Conservation (phyloP, 2,797 vertebrate genomes). For the Spinus olivaceus region DNA sequence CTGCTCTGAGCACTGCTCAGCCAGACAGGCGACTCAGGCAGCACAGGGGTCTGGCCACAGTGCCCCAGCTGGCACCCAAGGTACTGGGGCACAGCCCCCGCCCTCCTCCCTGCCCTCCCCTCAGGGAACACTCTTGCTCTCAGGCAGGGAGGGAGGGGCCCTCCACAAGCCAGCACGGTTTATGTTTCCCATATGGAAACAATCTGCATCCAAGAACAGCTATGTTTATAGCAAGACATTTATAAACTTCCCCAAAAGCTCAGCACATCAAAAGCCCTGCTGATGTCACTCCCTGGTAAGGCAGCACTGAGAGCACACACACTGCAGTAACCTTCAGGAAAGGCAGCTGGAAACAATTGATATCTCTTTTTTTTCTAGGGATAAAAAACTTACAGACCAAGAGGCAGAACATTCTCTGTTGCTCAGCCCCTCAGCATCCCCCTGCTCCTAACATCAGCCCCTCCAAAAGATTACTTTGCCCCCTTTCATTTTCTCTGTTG, state of each 20-base stretch:
- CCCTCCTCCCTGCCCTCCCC: neutral
- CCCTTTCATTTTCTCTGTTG: neutral
- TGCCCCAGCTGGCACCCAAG: neutral
- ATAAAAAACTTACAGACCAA: neutral
- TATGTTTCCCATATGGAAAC: constrained; percentile 58
- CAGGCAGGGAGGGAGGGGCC: neutral
- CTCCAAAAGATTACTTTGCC: neutral
- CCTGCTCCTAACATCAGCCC: neutral
- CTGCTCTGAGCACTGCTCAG: neutral
- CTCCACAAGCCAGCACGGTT: neutral
- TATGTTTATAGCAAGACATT: constrained; percentile 44
- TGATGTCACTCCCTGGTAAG: constrained; percentile 31
- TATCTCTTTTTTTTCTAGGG: constrained; percentile 12
- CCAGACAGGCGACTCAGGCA: neutral
- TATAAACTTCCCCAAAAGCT: constrained; percentile 30
- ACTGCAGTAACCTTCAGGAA: neutral
- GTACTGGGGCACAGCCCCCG: neutral
- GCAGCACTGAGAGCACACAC: neutral
- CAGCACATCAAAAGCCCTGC: constrained; percentile 27
- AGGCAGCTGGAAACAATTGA: constrained; percentile 39
- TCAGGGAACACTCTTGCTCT: neutral
- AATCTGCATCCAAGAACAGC: constrained; percentile 44
- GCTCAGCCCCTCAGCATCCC: neutral
- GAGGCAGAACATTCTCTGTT: neutral
- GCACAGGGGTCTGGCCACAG: neutral